Evolutionary conservation across 2,888 invertebrate genomes (phyloP).

Genomic region (Cantharis nigra): DNA sequence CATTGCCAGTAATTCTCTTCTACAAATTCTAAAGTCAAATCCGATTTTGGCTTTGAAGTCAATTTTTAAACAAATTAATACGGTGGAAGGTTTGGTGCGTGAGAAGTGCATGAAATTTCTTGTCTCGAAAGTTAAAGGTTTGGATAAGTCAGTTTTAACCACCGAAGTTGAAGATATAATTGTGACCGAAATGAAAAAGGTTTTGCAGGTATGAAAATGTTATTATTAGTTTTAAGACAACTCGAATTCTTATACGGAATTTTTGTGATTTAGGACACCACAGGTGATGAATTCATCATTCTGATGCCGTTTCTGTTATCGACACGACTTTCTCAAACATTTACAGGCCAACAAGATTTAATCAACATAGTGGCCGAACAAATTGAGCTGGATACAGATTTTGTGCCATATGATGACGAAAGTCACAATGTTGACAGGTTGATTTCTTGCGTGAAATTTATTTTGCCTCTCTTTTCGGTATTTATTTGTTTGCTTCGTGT

Average conservation of each 20-base stretch:
- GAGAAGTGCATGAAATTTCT: constrained; percentile 89
- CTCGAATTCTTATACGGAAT: background rate
- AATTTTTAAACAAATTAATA: constrained; percentile 62
- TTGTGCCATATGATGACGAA: constrained; percentile 65
- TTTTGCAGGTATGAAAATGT: constrained; percentile 66
- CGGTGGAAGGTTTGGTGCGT: constrained; percentile 75
- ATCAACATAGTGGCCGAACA: constrained; percentile 85
- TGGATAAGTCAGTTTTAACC: constrained; percentile 77
- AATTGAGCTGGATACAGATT: constrained; percentile 73
- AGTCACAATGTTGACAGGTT: constrained; percentile 78
- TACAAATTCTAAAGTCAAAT: constrained; percentile 76
- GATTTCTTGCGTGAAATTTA: constrained; percentile 84
- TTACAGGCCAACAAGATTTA: constrained; percentile 84
- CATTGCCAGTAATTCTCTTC: constrained; percentile 81
- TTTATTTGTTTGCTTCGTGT: constrained; percentile 53
- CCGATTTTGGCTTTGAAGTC: constrained; percentile 66
- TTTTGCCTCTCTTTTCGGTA: constrained; percentile 87
- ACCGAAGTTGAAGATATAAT: constrained; percentile 86
- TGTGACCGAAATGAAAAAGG: constrained; percentile 83
- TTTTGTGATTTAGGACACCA: constrained; percentile 69
- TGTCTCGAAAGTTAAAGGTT: constrained; percentile 77
- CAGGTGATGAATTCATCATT: constrained; percentile 88
- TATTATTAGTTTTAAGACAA: too few relatives aligned
- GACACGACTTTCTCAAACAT: constrained; percentile 80
- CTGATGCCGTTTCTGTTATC: constrained; percentile 85